Evolutionary conservation across 2,888 invertebrate genomes (phyloP).

Genomic region (Thecocarcelia acutangulata): DNA sequence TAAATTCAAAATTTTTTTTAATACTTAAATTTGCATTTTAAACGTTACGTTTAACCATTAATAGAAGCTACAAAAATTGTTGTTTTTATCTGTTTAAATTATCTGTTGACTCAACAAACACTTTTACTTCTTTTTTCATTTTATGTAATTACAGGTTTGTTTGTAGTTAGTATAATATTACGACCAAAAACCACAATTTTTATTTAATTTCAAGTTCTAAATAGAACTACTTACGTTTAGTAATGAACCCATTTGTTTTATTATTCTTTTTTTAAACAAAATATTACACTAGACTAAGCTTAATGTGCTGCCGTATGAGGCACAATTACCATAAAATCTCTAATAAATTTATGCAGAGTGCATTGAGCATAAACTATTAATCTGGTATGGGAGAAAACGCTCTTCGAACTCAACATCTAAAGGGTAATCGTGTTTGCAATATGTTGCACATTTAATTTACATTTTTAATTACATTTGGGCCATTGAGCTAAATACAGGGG

Average conservation of each 20-base stretch:
- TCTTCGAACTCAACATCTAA: slow-evolving; percentile 24
- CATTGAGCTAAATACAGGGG: slow-evolving; percentile 4
- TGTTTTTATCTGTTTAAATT: no score
- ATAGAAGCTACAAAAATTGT: no score
- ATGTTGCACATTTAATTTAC: slow-evolving; percentile 57
- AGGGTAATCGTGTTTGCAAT: slow-evolving; percentile 35
- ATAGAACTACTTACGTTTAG: slow-evolving; percentile 19
- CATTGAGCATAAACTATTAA: slow-evolving; percentile 63
- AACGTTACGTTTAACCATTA: no score
- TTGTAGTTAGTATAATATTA: slow-evolving; percentile 20
- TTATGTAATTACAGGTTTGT: background rate
- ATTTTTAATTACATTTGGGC: slow-evolving; percentile 59
- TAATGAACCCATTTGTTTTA: slow-evolving; percentile 60
- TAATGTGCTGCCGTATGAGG: background rate
- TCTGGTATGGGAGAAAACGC: slow-evolving; percentile 3
- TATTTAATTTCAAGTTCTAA: slow-evolving; percentile 48
- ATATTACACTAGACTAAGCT: slow-evolving; percentile 5
- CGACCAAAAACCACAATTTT: slow-evolving; percentile 49
- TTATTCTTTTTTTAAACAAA: background rate
- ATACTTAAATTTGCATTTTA: no score
- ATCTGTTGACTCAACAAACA: no score
- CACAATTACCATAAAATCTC: slow-evolving; percentile 39
- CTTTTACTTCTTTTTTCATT: background rate
- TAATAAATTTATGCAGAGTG: slow-evolving; percentile 63
- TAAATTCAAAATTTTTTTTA: no score